phyloP scores from a whole-genome alignment of 2,888 invertebrate genomes.

The Zaprionus bogoriensis region DNA sequence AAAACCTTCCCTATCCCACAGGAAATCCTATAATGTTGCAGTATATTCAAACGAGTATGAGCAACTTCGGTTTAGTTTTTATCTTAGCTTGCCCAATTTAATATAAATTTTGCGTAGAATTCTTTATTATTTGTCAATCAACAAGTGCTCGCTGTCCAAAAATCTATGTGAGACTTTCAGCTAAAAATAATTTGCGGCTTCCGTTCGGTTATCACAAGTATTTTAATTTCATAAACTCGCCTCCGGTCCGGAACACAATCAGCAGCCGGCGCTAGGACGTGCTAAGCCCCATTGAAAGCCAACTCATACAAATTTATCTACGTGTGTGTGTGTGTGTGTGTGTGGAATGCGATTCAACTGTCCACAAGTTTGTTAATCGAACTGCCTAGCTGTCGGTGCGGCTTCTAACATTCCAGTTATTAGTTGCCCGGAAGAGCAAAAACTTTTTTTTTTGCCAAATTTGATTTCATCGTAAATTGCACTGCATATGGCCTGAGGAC shows the following conservation, averaged over 20 bases:
- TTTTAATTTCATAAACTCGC: slow-evolving; percentile 14
- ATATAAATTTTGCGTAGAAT: too few relatives aligned
- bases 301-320: neutral
- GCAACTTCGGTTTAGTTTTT: too few relatives aligned
- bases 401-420: slow-evolving; percentile 25
- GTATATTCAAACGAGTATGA: too few relatives aligned
- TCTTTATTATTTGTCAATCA: too few relatives aligned
- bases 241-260: neutral
- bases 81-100: too few relatives aligned
- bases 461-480: slow-evolving; percentile 58
- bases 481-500: slow-evolving; percentile 20
- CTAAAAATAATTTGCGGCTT: neutral
- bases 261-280: slow-evolving; percentile 1
- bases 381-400: slow-evolving; percentile 1
- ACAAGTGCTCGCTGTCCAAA: neutral
- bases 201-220: slow-evolving; percentile 1
- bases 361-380: slow-evolving; percentile 32
- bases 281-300: neutral
- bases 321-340: neutral
- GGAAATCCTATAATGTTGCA: too few relatives aligned
- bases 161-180: neutral
- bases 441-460: slow-evolving; percentile 54
- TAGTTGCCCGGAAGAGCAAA: slow-evolving; percentile 22
- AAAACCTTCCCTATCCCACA: too few relatives aligned
- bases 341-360: slow-evolving; percentile 10